Evolutionary conservation across 2,113 vertebrate genomes (phyloP).

Genomic region (Cariama cristata): DNA sequence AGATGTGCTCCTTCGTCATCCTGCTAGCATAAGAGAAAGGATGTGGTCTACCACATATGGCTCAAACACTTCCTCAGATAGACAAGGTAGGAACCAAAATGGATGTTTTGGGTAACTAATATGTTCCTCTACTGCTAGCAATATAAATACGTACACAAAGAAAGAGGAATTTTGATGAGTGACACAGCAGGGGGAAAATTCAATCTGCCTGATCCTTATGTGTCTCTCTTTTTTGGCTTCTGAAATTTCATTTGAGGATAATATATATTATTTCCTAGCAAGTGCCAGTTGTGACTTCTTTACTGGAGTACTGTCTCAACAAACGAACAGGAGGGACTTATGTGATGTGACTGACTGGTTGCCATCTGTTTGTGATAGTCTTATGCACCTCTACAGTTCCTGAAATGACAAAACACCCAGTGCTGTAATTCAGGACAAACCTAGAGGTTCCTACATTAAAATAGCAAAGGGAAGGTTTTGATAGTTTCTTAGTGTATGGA

Average conservation of each 20-base stretch:
- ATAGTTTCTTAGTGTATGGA: not conserved
- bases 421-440: not conserved
- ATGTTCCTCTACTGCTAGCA: conserved; percentile 19
- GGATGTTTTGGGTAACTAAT: conserved; percentile 51
- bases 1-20: conserved; percentile 78
- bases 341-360: not conserved
- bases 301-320: not conserved
- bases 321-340: not conserved
- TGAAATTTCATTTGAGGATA: conserved; percentile 16
- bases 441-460: not conserved
- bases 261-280: not conserved
- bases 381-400: not conserved
- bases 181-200: not conserved
- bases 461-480: not conserved
- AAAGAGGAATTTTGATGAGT: not conserved
- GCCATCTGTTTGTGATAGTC: conserved; percentile 34
- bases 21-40: conserved; percentile 52
- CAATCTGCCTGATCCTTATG: not conserved
- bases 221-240: not conserved
- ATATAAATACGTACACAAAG: not conserved
- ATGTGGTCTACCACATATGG: conserved; percentile 67
- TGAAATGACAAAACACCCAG: not conserved
- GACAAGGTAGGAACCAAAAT: conserved; percentile 64
- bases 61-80: conserved; percentile 63
- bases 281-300: not conserved